phyloP scores from a whole-genome alignment of 2,888 invertebrate genomes.

The Limnephilus lunatus region DNA sequence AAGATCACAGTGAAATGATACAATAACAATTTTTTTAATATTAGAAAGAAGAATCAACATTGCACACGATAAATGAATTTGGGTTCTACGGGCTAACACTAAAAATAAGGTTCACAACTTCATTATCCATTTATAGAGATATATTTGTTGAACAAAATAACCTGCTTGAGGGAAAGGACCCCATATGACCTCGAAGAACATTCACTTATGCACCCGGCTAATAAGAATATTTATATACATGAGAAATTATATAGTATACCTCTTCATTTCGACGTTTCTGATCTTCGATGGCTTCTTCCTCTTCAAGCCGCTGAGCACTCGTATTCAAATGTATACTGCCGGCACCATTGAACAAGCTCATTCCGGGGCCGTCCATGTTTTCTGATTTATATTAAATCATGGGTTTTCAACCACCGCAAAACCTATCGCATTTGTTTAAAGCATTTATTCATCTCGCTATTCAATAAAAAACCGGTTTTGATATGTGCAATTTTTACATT shows the following conservation, averaged over 20 bases:
- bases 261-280: constrained; percentile 82
- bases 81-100: background rate
- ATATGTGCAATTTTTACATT: background rate
- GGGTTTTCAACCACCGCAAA: background rate
- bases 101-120: background rate
- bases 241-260: constrained; percentile 71
- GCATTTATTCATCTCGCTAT: background rate
- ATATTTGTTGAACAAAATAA: background rate
- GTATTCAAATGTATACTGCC: constrained; percentile 82
- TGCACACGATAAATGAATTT: background rate
- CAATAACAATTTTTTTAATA: too few species aligned
- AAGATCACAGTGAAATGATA: too few species aligned
- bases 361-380: constrained; percentile 80
- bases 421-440: background rate
- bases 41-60: background rate
- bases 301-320: constrained; percentile 80
- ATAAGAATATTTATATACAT: constrained; percentile 31
- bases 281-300: constrained; percentile 84
- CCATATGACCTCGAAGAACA: background rate
- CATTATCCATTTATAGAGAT: too few species aligned
- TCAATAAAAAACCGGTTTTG: constrained; percentile 14
- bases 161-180: background rate
- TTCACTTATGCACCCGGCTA: background rate
- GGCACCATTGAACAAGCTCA: constrained; percentile 84
- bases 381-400: background rate